These are phyloP conservation scores for Ciona savignyi DNA, from an alignment of 23 tunicate genomes.

Conservation along the genomic window DNA sequence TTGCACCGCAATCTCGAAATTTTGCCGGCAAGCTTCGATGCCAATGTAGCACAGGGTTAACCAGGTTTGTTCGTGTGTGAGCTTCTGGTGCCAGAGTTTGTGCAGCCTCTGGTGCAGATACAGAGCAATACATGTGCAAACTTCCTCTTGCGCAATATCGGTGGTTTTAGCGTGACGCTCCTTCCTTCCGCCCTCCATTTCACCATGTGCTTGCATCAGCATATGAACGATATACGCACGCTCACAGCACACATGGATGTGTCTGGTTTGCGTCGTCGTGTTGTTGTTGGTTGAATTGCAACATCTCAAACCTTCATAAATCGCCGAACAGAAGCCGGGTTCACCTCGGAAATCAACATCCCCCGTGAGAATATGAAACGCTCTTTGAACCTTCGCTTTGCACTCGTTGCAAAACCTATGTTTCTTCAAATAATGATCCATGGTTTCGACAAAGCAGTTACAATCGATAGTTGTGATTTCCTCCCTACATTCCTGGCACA, in stretches of 20 bases:
- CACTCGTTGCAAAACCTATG: constrained; percentile 87
- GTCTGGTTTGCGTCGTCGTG: not conserved
- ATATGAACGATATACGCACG: constrained; percentile 65
- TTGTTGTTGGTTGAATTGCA: not conserved
- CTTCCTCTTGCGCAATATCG: constrained; percentile 92
- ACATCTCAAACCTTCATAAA: constrained; percentile 36
- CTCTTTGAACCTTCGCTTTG: constrained; percentile 71
- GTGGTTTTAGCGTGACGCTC: constrained; percentile 89
- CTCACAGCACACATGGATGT: constrained; percentile 81
- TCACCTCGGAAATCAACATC: constrained; percentile 45
- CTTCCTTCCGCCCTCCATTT: constrained; percentile 65
- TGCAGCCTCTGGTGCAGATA: constrained; percentile 73
- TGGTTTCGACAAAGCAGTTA: constrained; percentile 42
- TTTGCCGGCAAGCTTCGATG: constrained; percentile 49
- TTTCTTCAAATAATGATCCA: constrained; percentile 79
- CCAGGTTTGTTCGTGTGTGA: constrained; percentile 77
- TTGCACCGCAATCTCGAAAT: constrained; percentile 51
- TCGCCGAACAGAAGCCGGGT: constrained; percentile 51
- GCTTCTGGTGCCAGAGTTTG: constrained; percentile 60
- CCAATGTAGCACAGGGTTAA: constrained; percentile 44
- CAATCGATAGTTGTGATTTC: constrained; percentile 65
- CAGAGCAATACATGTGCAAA: constrained; percentile 73
- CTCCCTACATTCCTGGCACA: constrained; percentile 69
- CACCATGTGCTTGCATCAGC: constrained; percentile 71
- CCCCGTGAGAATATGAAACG: constrained; percentile 61